A percentile compares a stretch with the other conserved stretches of the same genome.
phyloP scores from a whole-genome alignment of 2,797 vertebrate species.

The Megaceryle alcyon region DNA sequence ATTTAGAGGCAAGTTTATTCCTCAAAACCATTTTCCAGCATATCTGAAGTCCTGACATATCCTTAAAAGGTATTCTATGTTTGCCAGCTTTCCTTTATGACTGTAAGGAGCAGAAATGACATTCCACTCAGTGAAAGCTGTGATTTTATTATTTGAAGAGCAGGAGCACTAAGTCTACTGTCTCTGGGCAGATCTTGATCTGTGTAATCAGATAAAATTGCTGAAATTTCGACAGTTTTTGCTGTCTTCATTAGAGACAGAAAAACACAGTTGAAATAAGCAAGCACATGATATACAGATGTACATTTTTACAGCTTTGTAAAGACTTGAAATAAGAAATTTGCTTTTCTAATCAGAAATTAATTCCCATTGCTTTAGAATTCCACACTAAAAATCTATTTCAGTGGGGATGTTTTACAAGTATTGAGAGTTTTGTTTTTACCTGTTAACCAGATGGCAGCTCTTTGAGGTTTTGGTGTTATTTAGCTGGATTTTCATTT shows the following conservation, averaged over 20 bases:
- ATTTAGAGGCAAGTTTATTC: not conserved
- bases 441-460: conserved; percentile 58
- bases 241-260: not conserved
- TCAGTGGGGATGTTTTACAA: not conserved
- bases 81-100: not conserved
- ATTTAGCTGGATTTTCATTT: conserved; percentile 49
- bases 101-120: not conserved
- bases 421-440: conserved; percentile 37
- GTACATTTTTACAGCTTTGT: not conserved
- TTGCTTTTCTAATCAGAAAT: not conserved
- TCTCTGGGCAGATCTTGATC: not conserved
- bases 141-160: not conserved
- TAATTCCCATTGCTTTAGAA: not conserved
- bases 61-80: not conserved
- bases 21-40: not conserved
- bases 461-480: conserved; percentile 19
- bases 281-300: not conserved
- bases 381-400: not conserved
- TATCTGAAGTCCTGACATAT: not conserved
- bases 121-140: not conserved
- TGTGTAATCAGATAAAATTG: not conserved
- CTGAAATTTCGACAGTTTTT: not conserved
- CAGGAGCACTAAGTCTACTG: not conserved
- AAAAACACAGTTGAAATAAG: not conserved
- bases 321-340: not conserved